Evolutionary conservation across 2,113 vertebrate species (phyloP), one percentile per base, ranked within the genome.

Genomic region (Ammodytes marinus): DNA sequence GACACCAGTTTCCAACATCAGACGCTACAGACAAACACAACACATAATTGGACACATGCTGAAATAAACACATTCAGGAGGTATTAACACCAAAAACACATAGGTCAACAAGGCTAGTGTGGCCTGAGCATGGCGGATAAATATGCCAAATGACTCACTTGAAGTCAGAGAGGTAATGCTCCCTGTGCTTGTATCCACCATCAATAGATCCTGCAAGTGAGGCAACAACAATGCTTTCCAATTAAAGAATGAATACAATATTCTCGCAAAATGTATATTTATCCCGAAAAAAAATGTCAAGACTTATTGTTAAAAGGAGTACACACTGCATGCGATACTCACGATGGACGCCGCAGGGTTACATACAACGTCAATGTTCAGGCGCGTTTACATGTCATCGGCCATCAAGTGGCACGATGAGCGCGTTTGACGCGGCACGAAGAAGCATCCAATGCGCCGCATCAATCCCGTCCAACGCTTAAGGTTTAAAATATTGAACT

Each of bases 131-230:
- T 52, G 19, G 49, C 9, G 53, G 40, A 70, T 42, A 15, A 63
- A 71, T 27, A 0, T 69, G 13, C 58, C 6, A 3, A 19, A 14
- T 58, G 27, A 94, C 95, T 90, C 82, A 96, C 96, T 92, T 69
- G 93, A 77, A 27, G 96, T 96, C 61, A 96, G 86, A 74, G 92
- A 93, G 12, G 93, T 93, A 77, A 96, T 72, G 17, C 66, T 89
- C 11, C 95, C 93, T 40, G 91, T 92, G 66, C 83, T 91, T 13
- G 87, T 95, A 67, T 96, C 94, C 88, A 96, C 94, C 83, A 95
- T 80, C 53, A 96, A 75, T 15, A 96, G 88, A 45, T 95, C 94
- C 96, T 96, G 55, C 14, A 85, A 80, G 9, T 86, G 8, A 72
- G 9, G 79, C 7, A 7, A 61, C 45, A 69, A 80, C 1, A 75